phyloP scores from a whole-genome alignment of 2,113 vertebrate genomes.

The Emydocephalus ijimae region DNA sequence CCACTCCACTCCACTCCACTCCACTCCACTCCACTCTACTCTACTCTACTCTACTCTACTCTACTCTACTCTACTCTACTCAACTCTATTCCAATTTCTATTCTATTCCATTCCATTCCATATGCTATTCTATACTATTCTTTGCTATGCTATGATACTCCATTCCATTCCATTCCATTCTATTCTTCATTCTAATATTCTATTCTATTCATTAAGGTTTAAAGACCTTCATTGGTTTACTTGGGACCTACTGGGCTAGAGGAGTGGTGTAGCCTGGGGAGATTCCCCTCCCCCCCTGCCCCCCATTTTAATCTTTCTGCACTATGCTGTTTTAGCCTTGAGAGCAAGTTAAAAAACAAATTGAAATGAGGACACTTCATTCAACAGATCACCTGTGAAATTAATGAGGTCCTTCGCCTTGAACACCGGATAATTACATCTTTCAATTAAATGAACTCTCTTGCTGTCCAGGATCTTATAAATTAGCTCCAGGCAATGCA shows the following conservation, averaged over 20 bases:
- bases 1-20: too few species aligned
- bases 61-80: too few species aligned
- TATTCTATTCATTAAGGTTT: too few species aligned
- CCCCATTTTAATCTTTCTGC: not conserved
- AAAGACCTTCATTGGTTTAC: not conserved
- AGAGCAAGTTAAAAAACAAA: slow-evolving; percentile 52
- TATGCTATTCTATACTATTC: too few species aligned
- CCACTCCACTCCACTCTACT: too few species aligned
- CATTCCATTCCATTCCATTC: too few species aligned
- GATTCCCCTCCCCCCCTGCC: slow-evolving; percentile 9
- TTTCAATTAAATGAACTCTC: slow-evolving; percentile 77
- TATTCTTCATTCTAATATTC: too few species aligned
- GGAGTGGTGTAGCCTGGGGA: not conserved
- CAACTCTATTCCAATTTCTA: too few species aligned
- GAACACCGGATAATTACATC: slow-evolving; percentile 77
- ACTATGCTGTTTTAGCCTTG: slow-evolving; percentile 34
- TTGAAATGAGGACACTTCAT: slow-evolving; percentile 70
- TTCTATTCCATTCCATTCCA: too few species aligned
- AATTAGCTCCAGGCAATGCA: slow-evolving; percentile 69
- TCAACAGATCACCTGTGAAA: slow-evolving; percentile 71
- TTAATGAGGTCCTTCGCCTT: slow-evolving; percentile 73
- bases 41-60: too few species aligned
- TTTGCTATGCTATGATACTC: too few species aligned
- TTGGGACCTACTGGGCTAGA: not conserved
- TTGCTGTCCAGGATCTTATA: slow-evolving; percentile 66